phyloP scores from a whole-genome alignment of 2,113 vertebrate genomes.

The Ptilonorhynchus violaceus region DNA sequence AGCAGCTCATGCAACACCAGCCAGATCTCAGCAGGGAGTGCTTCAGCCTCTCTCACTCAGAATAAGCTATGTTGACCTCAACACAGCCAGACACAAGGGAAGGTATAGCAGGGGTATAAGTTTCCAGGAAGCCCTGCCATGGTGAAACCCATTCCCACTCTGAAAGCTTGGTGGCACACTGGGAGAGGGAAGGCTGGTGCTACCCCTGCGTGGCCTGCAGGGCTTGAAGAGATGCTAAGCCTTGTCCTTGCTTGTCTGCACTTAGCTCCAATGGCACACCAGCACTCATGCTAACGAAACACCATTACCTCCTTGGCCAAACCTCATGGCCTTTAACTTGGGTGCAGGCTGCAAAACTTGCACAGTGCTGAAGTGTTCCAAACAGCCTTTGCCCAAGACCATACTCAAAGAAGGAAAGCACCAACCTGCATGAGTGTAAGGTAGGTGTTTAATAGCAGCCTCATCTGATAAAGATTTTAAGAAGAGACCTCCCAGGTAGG shows the following conservation, averaged over 20 bases:
- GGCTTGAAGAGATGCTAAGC: neutral
- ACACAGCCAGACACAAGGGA: neutral
- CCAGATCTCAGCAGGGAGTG: neutral
- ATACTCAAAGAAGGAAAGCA: neutral
- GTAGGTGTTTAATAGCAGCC: neutral
- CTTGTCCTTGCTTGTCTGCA: neutral
- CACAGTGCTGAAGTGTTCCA: accelerated
- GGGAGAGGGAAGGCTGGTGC: neutral
- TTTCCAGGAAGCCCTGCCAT: neutral
- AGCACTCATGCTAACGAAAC: neutral
- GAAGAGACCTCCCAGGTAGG: neutral
- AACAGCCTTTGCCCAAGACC: neutral
- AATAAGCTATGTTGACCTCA: neutral
- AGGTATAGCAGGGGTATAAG: neutral
- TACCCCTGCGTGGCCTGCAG: neutral
- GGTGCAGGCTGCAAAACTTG: neutral
- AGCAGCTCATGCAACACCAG: neutral
- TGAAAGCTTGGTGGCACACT: neutral
- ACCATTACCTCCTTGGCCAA: neutral
- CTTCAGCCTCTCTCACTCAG: neutral
- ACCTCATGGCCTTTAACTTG: neutral
- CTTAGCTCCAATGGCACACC: neutral
- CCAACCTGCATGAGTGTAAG: accelerated
- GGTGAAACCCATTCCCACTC: neutral
- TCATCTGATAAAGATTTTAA: neutral